phyloP scores from a whole-genome alignment of 2,113 vertebrate species.

The Apodemus sylvaticus region DNA sequence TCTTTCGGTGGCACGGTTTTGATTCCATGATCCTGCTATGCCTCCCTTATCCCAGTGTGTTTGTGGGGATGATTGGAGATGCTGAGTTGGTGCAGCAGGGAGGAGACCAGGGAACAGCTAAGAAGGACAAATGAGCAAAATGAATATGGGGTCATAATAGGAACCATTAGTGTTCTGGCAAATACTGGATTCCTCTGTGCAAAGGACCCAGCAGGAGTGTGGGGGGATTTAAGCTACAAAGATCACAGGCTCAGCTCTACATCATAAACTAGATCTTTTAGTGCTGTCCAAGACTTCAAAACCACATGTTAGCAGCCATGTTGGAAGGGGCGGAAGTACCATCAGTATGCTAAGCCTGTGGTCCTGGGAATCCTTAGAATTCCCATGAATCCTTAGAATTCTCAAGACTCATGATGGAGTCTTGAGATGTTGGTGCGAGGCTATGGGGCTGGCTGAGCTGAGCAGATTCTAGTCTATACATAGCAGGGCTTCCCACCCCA shows the following conservation, averaged over 20 bases:
- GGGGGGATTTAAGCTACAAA: no score
- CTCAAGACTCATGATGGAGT: no score
- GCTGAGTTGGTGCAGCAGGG: accelerated
- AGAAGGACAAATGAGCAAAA: neutral
- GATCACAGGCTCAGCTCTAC: no score
- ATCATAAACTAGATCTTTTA: no score
- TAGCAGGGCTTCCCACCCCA: neutral
- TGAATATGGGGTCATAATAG: neutral
- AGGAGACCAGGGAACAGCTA: no score
- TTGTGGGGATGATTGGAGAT: neutral
- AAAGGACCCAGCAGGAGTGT: neutral
- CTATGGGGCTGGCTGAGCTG: accelerated
- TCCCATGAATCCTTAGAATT: neutral
- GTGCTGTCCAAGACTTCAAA: neutral
- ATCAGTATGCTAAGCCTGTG: neutral
- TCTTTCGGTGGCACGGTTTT: neutral
- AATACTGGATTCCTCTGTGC: no score
- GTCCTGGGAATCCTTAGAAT: neutral
- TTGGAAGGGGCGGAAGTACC: no score
- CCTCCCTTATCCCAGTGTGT: no score
- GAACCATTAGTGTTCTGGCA: neutral
- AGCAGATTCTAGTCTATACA: no score
- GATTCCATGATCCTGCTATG: accelerated
- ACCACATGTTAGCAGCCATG: neutral
- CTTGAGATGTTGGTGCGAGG: neutral